Conservation (phyloP, 1,140 invertebrate genomes). For the Oreohelix idahoensis region DNA sequence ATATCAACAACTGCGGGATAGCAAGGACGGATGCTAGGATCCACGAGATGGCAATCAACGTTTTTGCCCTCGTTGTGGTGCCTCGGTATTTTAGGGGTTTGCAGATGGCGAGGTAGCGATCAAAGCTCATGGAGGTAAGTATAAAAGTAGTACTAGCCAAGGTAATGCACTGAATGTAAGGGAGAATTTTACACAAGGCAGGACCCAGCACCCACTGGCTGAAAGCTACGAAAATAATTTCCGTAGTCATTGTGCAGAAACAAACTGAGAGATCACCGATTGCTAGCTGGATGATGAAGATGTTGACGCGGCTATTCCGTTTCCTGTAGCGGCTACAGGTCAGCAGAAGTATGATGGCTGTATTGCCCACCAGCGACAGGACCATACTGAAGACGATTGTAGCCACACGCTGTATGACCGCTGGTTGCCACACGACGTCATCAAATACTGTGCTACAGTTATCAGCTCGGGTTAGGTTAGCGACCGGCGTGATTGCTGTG, state of each 20-base stretch:
- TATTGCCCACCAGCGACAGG: slow-evolving; percentile 72
- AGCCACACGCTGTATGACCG: slow-evolving; percentile 72
- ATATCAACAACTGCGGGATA: slow-evolving; percentile 74
- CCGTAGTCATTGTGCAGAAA: slow-evolving; percentile 73
- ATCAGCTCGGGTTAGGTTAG: not conserved
- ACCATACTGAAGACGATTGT: slow-evolving; percentile 72
- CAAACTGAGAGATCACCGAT: slow-evolving; percentile 74
- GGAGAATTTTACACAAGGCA: slow-evolving; percentile 71
- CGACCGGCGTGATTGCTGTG: not conserved
- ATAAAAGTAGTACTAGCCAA: slow-evolving; percentile 74
- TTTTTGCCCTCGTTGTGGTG: slow-evolving; percentile 50
- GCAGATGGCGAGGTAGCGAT: slow-evolving; percentile 74
- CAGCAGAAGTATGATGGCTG: slow-evolving; percentile 71
- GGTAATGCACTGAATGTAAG: slow-evolving; percentile 73
- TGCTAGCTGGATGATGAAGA: slow-evolving; percentile 74
- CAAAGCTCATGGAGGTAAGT: slow-evolving; percentile 74
- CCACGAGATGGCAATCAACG: slow-evolving; percentile 71
- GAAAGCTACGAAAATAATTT: slow-evolving; percentile 73
- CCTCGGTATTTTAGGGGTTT: slow-evolving; percentile 68
- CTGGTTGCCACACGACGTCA: slow-evolving; percentile 68
- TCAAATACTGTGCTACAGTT: not conserved
- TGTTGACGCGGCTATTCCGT: slow-evolving; percentile 72
- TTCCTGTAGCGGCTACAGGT: slow-evolving; percentile 70
- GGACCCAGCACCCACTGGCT: slow-evolving; percentile 73
- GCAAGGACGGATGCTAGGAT: slow-evolving; percentile 71